These are phyloP conservation scores for Smittia sp. DNA, from an alignment of 2,888 invertebrate genomes.

Conservation along the genomic window DNA sequence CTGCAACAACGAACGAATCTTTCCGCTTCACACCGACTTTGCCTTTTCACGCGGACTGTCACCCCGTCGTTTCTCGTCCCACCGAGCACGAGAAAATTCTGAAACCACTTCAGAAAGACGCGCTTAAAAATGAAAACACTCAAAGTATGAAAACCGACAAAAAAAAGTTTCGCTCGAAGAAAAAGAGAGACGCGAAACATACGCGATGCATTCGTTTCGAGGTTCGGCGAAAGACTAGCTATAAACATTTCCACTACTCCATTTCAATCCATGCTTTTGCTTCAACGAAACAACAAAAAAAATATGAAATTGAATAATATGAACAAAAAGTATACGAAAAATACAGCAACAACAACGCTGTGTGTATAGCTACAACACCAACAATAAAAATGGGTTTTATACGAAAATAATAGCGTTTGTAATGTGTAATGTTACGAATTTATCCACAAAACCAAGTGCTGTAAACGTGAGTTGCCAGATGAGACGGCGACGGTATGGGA, in stretches of 20 bases:
- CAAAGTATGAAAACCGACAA: neutral
- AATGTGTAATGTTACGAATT: slow-evolving; percentile 39
- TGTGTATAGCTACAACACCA: slow-evolving; percentile 31
- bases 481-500: neutral
- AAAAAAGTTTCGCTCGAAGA: slow-evolving; percentile 13
- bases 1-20: neutral
- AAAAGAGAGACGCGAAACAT: slow-evolving; percentile 19
- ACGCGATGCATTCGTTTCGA: slow-evolving; percentile 54
- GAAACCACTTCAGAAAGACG: neutral
- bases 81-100: slow-evolving; percentile 9
- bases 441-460: slow-evolving; percentile 17
- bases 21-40: neutral
- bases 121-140: neutral
- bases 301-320: slow-evolving; percentile 39
- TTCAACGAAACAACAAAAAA: slow-evolving; percentile 34
- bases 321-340: slow-evolving; percentile 37
- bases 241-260: slow-evolving; percentile 49
- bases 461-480: neutral
- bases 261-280: slow-evolving; percentile 41
- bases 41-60: slow-evolving; percentile 1
- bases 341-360: slow-evolving; percentile 31
- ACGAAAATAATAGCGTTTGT: slow-evolving; percentile 38
- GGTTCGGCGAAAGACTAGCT: slow-evolving; percentile 55
- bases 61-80: neutral
- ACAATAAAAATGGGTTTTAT: slow-evolving; percentile 29